phyloP scores from a whole-genome alignment of 2,113 vertebrate species.

The Eulemur macaco region DNA sequence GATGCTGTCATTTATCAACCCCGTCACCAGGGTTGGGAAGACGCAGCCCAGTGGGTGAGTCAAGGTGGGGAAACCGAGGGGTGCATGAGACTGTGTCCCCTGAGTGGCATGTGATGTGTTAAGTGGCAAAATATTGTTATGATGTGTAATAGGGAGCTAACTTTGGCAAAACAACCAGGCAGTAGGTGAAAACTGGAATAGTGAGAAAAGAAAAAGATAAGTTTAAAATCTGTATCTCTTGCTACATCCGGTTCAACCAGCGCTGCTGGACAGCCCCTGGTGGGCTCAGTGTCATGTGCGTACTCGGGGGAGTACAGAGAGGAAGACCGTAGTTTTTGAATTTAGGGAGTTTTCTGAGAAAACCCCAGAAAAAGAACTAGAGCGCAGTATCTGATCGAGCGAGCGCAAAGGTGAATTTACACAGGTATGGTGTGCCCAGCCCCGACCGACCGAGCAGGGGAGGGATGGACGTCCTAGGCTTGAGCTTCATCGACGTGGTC shows the following conservation, averaged over 20 bases:
- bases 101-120: no score
- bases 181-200: fast-evolving
- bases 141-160: not conserved
- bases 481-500: not conserved
- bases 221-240: fast-evolving
- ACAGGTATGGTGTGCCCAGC: fast-evolving
- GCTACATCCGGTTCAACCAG: fast-evolving
- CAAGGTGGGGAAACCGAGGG: not conserved
- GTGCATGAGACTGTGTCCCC: fast-evolving
- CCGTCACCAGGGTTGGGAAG: not conserved
- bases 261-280: fast-evolving
- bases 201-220: not conserved
- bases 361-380: not conserved
- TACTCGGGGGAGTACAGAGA: fast-evolving
- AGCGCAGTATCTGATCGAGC: fast-evolving
- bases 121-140: not conserved
- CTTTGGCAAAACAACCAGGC: not conserved
- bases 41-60: not conserved
- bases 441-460: not conserved
- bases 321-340: not conserved
- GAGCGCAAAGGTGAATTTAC: not conserved
- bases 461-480: not conserved
- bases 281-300: fast-evolving
- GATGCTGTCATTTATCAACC: not conserved
- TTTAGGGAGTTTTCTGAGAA: not conserved